Conservation (phyloP, 2,113 vertebrate species). For the Neotragus moschatus region DNA sequence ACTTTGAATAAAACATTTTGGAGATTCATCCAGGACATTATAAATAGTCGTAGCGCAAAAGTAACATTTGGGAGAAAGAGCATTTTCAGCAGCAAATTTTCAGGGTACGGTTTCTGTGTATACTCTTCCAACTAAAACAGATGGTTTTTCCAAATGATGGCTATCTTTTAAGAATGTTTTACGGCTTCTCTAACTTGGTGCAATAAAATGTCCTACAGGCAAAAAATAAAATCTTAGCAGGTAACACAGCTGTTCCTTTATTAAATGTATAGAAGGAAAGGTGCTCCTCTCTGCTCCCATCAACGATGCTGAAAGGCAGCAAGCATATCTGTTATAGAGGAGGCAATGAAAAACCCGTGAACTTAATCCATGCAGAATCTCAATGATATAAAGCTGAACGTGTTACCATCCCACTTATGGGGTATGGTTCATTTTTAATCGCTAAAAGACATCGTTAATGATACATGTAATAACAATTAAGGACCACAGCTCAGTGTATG, state of each 20-base stretch:
- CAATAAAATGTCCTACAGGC: not conserved
- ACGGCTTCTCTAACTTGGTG: constrained; percentile 16
- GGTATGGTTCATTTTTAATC: not conserved
- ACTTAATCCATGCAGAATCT: not conserved
- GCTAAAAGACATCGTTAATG: not conserved
- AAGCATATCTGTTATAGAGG: not conserved
- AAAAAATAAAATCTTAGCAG: constrained; percentile 26
- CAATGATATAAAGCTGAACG: not conserved
- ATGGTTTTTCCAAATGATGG: constrained; percentile 9
- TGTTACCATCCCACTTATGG: not conserved
- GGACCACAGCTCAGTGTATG: not conserved
- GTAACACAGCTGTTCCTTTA: not conserved
- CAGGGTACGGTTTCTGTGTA: not conserved
- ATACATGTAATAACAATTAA: not conserved
- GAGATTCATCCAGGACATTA: not conserved
- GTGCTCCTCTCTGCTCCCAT: not conserved
- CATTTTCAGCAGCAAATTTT: not conserved
- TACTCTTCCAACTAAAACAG: constrained; percentile 34
- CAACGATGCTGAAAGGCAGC: not conserved
- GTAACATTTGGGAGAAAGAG: constrained; percentile 21
- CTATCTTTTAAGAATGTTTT: constrained; percentile 25
- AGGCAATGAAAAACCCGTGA: not conserved
- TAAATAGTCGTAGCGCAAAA: not conserved
- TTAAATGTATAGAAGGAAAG: not conserved
- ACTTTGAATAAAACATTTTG: not conserved